Base-by-base conservation (phyloP, 2,113 vertebrate genomes). In the Synchiropus splendidus region DNA sequence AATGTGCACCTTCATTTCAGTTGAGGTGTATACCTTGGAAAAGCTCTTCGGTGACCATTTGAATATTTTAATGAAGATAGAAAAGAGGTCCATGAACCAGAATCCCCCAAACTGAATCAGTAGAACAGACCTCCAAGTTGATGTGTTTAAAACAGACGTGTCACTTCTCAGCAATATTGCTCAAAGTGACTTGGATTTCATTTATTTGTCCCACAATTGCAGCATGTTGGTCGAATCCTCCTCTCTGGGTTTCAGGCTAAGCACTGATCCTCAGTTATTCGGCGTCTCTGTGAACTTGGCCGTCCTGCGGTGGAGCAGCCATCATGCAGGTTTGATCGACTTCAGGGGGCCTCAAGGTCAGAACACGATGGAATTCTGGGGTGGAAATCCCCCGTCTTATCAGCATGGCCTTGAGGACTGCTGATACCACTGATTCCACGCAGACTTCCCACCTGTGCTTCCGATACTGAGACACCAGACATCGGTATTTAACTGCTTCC, bases 381-480 rank as follows among this genome's bases (percentile, higher is more conserved):
- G 60, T 64, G 61, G 54, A 77, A 79, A 79, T 79, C 70, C 67
- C 45, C 51, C 59, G 71, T 74, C 67, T 87, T 86, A 87, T 85
- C 83, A 72, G 67, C 14, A 15, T 74, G 81, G 86, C 85, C 83
- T 85, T 85, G 75, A 75, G 57, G 64, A 61, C 63, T 52, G 71
- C 74, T 61, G 78, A 77, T 76, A 70, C 69, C 54, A 57, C 62
- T 51, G 75, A 81, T 71, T 68, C 63, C 54, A 75, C 72, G 72
- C 72, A 73, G 42, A 61, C 45, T 12, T 12, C 62, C 41, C 45
- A 38, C 37, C 40, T 54, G 50, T 35, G 48, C 64, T 42, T 61
- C 54, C 17, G 16, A 45, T 11, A 15, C 1, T 4, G 4, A 27
- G 21, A 27, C 21, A 27, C 21, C 21, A 27, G 21, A 27, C 8